Evolutionary conservation across 2,888 invertebrate species (phyloP).

Genomic region (Cantharis rustica): DNA sequence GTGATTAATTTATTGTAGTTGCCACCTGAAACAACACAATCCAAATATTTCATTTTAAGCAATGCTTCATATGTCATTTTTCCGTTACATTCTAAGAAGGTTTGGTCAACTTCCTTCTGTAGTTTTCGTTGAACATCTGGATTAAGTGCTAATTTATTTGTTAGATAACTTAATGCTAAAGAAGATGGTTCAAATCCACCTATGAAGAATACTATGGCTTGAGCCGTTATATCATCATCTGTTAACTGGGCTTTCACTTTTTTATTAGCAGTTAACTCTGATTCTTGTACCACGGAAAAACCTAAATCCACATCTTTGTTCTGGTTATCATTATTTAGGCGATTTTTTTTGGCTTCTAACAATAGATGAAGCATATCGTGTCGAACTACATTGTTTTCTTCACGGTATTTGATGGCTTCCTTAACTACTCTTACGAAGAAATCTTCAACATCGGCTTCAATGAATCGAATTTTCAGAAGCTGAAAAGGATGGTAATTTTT

Average conservation of each 20-base stretch:
- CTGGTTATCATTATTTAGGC: background rate
- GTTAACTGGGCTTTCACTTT: conserved; percentile 30
- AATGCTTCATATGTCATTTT: conserved; percentile 56
- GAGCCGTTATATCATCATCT: conserved; percentile 62
- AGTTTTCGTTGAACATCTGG: conserved; percentile 63
- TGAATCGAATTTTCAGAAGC: background rate
- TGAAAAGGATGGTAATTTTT: background rate
- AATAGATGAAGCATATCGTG: background rate
- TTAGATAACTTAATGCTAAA: conserved; percentile 57
- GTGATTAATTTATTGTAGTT: too few relatives aligned
- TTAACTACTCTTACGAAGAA: background rate
- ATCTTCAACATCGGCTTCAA: background rate
- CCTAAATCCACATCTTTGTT: conserved; percentile 5
- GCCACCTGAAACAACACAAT: conserved; percentile 61
- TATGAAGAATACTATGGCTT: conserved; percentile 61
- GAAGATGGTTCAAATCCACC: conserved; percentile 61
- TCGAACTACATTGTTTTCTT: background rate
- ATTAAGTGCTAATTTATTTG: conserved; percentile 64
- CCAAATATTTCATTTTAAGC: conserved; percentile 58
- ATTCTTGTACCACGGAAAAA: background rate
- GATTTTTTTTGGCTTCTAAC: background rate
- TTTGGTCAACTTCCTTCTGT: conserved; percentile 60
- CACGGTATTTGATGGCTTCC: background rate
- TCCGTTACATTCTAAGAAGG: conserved; percentile 36
- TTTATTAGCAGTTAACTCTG: background rate